A percentile compares a stretch with the other conserved stretches of the same genome.
Evolutionary conservation across 2,888 invertebrate genomes (phyloP).

Genomic region (Tetragonisca angustula): DNA sequence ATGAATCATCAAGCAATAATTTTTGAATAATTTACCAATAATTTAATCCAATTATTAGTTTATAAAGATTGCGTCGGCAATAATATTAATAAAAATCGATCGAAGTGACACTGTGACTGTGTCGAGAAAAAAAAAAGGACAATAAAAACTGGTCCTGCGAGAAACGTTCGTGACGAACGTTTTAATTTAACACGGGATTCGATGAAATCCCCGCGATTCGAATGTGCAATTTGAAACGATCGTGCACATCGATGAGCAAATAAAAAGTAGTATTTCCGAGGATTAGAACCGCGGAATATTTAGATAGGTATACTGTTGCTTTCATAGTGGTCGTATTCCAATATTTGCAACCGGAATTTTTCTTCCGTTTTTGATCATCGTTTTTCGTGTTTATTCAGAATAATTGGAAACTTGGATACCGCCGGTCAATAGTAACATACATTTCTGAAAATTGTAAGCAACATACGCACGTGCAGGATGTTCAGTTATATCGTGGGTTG

Average conservation of each 20-base stretch:
- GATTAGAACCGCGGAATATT: slow-evolving; percentile 8
- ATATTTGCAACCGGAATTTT: slow-evolving; percentile 11
- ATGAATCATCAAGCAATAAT: background rate
- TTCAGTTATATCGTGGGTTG: too few relatives aligned
- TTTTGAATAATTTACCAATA: background rate
- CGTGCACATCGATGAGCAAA: background rate
- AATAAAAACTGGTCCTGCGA: background rate
- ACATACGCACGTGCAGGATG: too few relatives aligned
- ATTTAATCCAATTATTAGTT: background rate
- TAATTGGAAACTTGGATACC: background rate
- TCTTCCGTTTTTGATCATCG: background rate
- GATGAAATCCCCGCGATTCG: slow-evolving; percentile 13
- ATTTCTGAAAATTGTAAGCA: background rate
- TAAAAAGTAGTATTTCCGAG: slow-evolving; percentile 18
- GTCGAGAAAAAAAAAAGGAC: background rate
- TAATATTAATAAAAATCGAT: slow-evolving; percentile 3
- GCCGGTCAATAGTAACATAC: background rate
- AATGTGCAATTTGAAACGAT: slow-evolving; percentile 34
- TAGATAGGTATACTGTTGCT: background rate
- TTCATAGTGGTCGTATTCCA: background rate
- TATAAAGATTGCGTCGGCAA: background rate
- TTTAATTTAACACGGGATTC: slow-evolving; percentile 26
- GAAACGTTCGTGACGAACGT: background rate
- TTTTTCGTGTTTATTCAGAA: background rate
- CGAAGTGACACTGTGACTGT: background rate